Base-by-base conservation (phyloP, 2,113 vertebrate genomes). In the Odocoileus virginianus region DNA sequence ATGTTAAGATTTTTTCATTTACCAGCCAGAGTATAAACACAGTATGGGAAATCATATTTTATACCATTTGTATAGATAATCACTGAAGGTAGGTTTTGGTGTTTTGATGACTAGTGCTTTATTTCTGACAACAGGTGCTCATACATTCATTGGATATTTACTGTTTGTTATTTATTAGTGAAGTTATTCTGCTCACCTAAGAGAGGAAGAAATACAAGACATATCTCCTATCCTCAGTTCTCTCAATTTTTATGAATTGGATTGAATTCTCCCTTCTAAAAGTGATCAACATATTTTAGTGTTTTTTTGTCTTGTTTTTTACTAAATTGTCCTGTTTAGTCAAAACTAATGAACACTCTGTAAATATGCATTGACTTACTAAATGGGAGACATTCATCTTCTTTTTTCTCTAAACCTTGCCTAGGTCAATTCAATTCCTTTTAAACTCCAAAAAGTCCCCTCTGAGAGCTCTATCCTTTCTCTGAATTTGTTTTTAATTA, bases 1-100 rank as follows among this genome's bases (percentile, higher is more conserved):
- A 47, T 54, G 11, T 61, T 95, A 74, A n/a, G 14, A 60, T 92
- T 92, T 96, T 71, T 71, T 88, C 33, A 89, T 61, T 90, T 96
- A 52, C 19, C 58, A 97, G 13, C 28, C 19, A 76, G 11, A 76
- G 1, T 86, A 2, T 50, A 83, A 96, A 79, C 36, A 52, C 5
- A 33, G 27, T 52, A 3, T 7, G 8, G 36, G 10, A 91, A 97
- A 93, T 9, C 8, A 33, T 87, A 67, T 84, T 50, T 74, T 61
- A 85, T 61, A 67, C 6, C 19, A 33, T 93, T 89, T 90, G 30
- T 58, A 64, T 61, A n/a, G 19, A 57, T 28, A 40, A 8, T 10
- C 40, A 76, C 60, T 40, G 27, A 94, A 45, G 11, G 36, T 57
- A 67, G 11, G 10, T 52, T 33, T 81, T 50, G 36, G 28, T 94